Evolutionary conservation across 2,888 invertebrate genomes (phyloP), one percentile per base, ranked within the genome.

Genomic region (Cinara cedri): DNA sequence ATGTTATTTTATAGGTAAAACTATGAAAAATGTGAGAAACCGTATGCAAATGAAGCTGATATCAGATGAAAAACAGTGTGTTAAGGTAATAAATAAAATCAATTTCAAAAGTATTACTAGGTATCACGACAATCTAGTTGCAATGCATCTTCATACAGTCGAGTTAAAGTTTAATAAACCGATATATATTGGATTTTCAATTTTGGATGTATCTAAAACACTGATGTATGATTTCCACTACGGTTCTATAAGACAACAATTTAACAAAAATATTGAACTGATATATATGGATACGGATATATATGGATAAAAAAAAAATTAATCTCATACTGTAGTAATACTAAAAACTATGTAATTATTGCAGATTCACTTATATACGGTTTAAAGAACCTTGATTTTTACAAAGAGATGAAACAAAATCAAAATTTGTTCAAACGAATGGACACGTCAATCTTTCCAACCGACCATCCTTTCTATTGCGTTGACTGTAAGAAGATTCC

Each of bases 221-320:
- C 11, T 63, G 42, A 63, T 63, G 42, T 63, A 63, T n/a, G n/a
- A 63, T n/a, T 63, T 63, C 13, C 42, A 63, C 19, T 63, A 65
- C 14, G 21, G 6, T 10, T 19, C 46, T 3, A 65, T 65, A 46
- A 46, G 11, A 21, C 19, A 46, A 26, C 11, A 19, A 3, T 65
- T 21, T 21, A 21, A 13, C 46, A 3, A 1, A 16, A 46, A 21
- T 13, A 65, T 65, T 16, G 46, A 65, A 46, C 34, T 65, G 4
- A 14, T 42, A 13, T 65, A 65, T 16, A 65, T 46, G 65, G 21
- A 65, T 19, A 65, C 65, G 19, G 46, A n/a, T n/a, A n/a, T n/a
- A n/a, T n/a, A n/a, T n/a, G n/a, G n/a, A n/a, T n/a, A n/a, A n/a
- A n/a, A n/a, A n/a, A n/a, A n/a, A n/a, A n/a, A n/a, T n/a, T n/a